Base-by-base conservation (phyloP, 1,140 invertebrate species). In the Lasioglossum albipes region DNA sequence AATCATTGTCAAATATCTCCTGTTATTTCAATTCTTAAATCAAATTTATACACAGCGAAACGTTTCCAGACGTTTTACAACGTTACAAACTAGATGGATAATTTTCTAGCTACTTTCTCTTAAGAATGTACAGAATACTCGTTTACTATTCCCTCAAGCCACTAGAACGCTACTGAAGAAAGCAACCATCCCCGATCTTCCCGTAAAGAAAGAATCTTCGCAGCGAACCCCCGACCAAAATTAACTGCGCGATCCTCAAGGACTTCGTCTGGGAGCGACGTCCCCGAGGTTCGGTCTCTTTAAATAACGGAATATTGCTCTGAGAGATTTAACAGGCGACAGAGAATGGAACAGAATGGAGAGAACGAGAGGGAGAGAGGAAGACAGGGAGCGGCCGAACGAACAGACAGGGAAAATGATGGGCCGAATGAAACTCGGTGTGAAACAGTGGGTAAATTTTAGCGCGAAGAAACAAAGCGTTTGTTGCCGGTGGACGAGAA, bases 371-470 rank as follows among this genome's bases (percentile, higher is more conserved):
- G 72, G 66, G 31, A 6, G 52, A 3, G 45, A 68, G 66, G 57
- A 61, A 52, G 54, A 59, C 75, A n/a, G 2, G 54, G 27, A n/a
- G 31, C 27, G 13, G 67, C 62, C 73, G 45, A 45, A 73, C 42
- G 27, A 18, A 75, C 78, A 52, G 62, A 61, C 62, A 27, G 62
- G 45, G 45, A 70, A 65, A 80, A 52, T 68, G 68, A 75, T 67
- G 54, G 68, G 67, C n/a, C 59, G 76, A 84, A 81, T 81, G 76
- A 81, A 87, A 81, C 65, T 42, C 59, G 45, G 20, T 22, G 45
- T 72, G 67, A 61, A 84, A 79, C 79, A 74, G 81, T 65, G 74
- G 67, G 84, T 87, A 86, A 86, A 87, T 85, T 85, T 82, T 81
- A 65, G 22, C 75, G 61, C 27, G 83, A 85, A 85, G 84, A 75